These are phyloP conservation scores for Apoda limacodes DNA, from an alignment of 2,888 invertebrate species.

Conservation along the genomic window DNA sequence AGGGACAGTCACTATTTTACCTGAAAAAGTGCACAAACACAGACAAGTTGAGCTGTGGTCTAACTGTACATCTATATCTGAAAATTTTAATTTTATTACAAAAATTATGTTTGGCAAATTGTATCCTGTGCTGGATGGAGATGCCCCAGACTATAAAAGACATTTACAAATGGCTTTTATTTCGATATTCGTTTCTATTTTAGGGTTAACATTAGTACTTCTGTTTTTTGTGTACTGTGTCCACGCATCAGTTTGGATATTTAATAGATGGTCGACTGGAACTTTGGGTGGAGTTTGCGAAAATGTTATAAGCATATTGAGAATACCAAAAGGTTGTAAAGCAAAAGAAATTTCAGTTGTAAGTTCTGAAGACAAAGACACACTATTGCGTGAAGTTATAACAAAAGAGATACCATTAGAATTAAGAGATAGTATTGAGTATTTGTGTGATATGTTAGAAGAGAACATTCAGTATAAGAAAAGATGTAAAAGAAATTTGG, in stretches of 20 bases:
- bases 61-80: constrained; percentile 47
- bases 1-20: constrained; percentile 27
- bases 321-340: constrained; percentile 7
- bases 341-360: constrained; percentile 18
- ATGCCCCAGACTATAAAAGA: constrained; percentile 25
- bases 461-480: constrained; percentile 33
- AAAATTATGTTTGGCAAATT: constrained; percentile 41
- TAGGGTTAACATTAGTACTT: constrained; percentile 26
- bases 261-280: constrained; percentile 25
- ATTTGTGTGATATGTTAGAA: constrained; percentile 37
- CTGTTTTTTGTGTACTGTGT: constrained; percentile 29
- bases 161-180: constrained; percentile 31
- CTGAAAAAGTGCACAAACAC: constrained; percentile 9
- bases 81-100: constrained; percentile 37
- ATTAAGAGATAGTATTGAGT: constrained; percentile 33
- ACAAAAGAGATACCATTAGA: constrained; percentile 41
- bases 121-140: constrained; percentile 23
- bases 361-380: constrained; percentile 27
- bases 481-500: constrained; percentile 32
- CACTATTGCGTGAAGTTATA: constrained; percentile 41
- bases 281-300: constrained; percentile 18
- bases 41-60: constrained; percentile 28
- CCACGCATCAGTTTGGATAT: constrained; percentile 23
- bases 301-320: constrained; percentile 18
- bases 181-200: constrained; percentile 29